A percentile compares a stretch with the other conserved stretches of the same genome.
Conservation (phyloP, 1,140 invertebrate species). For the Zaprionus ghesquierei region DNA sequence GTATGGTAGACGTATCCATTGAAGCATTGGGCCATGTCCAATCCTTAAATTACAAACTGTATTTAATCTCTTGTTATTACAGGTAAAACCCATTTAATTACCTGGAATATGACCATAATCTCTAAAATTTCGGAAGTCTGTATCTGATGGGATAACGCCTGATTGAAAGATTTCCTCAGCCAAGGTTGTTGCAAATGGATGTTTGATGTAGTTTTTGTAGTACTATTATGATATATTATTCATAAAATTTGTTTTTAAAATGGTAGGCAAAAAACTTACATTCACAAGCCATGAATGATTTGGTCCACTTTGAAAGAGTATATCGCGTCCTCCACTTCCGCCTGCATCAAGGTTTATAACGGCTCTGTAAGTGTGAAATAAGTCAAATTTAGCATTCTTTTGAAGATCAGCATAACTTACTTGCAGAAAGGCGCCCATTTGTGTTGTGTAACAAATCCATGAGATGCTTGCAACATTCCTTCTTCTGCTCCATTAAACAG, state of each 20-base stretch:
- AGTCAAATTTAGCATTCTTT: constrained; percentile 86
- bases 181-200: constrained; percentile 91
- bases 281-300: constrained; percentile 94
- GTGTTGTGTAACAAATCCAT: constrained; percentile 91
- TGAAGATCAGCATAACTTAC: constrained; percentile 33
- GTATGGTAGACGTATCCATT: constrained; percentile 97
- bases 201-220: constrained; percentile 90
- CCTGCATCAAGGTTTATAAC: constrained; percentile 97
- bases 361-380: constrained; percentile 86
- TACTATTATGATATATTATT: constrained; percentile 85
- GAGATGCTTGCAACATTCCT: constrained; percentile 85
- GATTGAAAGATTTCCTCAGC: constrained; percentile 93
- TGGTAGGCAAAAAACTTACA: constrained; percentile 84
- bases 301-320: constrained; percentile 96
- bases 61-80: background rate
- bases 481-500: constrained; percentile 95
- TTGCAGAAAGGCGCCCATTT: constrained; percentile 86
- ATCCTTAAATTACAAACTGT: constrained; percentile 13
- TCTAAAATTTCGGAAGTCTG: constrained; percentile 93
- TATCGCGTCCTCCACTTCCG: constrained; percentile 95
- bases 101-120: constrained; percentile 86
- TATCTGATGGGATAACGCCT: constrained; percentile 93
- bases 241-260: constrained; percentile 80
- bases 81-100: background rate
- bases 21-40: constrained; percentile 95